phyloP scores from a whole-genome alignment of 2,797 vertebrate species.

The Pelobates cultripes region DNA sequence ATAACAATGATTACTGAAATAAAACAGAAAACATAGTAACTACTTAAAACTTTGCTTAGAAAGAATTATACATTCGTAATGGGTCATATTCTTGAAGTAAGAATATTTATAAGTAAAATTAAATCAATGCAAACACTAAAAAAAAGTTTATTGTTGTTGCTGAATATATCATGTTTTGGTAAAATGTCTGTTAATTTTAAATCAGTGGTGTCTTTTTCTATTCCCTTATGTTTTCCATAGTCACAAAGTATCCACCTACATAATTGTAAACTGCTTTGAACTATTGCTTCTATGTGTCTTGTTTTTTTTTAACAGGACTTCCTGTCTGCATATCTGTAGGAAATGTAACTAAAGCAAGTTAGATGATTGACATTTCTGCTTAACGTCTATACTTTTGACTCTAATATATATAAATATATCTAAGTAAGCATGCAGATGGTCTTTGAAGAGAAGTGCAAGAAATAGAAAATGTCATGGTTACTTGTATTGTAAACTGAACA shows the following conservation, averaged over 20 bases:
- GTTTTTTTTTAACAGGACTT: constrained; percentile 65
- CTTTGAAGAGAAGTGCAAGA: neutral
- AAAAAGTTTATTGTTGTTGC: neutral
- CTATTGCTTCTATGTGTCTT: constrained; percentile 65
- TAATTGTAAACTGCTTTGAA: constrained; percentile 62
- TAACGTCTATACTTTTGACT: constrained; percentile 17
- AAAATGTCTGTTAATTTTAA: neutral
- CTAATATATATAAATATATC: constrained; percentile 2
- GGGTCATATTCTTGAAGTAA: neutral
- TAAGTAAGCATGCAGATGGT: constrained; percentile 6
- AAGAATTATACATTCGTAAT: neutral
- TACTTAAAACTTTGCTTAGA: neutral
- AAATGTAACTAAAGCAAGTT: constrained; percentile 59
- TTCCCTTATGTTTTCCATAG: constrained; percentile 58
- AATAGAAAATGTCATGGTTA: neutral
- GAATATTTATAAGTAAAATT: neutral
- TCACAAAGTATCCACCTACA: constrained; percentile 56
- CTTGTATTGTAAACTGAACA: neutral
- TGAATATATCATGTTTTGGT: neutral
- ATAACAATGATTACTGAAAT: neutral
- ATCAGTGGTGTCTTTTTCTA: neutral
- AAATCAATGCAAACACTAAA: neutral
- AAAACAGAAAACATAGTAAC: neutral
- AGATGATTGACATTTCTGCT: constrained; percentile 59
- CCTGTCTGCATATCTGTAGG: constrained; percentile 64